Evolutionary conservation across 2,888 invertebrate genomes (phyloP).

Genomic region (Maniola hyperantus): DNA sequence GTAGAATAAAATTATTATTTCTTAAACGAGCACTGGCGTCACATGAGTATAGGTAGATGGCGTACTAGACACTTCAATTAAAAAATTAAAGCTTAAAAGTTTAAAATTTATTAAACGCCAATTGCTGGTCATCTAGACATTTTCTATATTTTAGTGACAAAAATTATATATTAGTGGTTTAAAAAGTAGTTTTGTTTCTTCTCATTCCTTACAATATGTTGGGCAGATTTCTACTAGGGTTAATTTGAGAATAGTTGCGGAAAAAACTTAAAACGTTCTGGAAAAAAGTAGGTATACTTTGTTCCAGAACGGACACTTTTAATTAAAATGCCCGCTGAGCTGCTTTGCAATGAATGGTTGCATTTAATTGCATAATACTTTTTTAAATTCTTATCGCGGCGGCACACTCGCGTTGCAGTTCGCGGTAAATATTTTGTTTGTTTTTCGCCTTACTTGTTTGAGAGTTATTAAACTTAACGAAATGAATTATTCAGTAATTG

Average conservation of each 20-base stretch:
- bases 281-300: no score
- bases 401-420: conserved; percentile 36
- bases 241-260: conserved; percentile 9
- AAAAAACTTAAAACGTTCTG: no score
- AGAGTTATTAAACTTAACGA: conserved; percentile 4
- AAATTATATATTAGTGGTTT: no score
- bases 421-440: conserved; percentile 32
- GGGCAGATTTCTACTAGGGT: not conserved
- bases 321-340: conserved; percentile 54
- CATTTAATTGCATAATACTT: conserved; percentile 45
- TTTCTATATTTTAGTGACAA: no score
- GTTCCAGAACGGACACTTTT: conserved; percentile 48
- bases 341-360: conserved; percentile 46
- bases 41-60: no score
- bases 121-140: no score
- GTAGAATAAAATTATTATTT: no score
- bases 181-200: no score
- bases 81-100: no score
- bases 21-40: no score
- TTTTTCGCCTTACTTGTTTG: conserved; percentile 12
- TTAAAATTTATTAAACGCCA: no score
- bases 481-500: conserved; percentile 3
- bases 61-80: no score
- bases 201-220: not conserved
- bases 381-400: conserved; percentile 42